phyloP scores from a whole-genome alignment of 1,140 invertebrate species.

The Diachasma alloeum region DNA sequence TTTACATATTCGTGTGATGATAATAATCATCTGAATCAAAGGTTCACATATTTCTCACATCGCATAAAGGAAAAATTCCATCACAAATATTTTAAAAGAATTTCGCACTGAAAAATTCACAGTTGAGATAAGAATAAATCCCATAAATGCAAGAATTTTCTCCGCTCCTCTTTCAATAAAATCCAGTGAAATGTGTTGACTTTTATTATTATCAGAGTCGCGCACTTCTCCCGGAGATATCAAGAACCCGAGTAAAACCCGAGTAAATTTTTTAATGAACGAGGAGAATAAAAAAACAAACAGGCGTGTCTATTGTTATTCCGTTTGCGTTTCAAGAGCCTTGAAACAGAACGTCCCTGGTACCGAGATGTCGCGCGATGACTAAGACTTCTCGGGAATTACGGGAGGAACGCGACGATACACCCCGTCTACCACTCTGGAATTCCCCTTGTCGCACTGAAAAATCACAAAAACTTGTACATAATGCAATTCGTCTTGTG shows the following conservation, averaged over 20 bases:
- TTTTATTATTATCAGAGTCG: not conserved
- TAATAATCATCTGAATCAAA: not conserved
- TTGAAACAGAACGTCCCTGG: not conserved
- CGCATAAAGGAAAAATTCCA: no score
- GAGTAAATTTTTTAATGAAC: not conserved
- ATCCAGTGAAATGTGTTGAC: not conserved
- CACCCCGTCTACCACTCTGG: slow-evolving; percentile 13
- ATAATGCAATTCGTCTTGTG: not conserved
- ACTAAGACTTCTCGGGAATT: slow-evolving; percentile 29
- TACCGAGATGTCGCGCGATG: slow-evolving; percentile 21
- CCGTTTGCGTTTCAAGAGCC: slow-evolving; percentile 6
- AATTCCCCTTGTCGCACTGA: slow-evolving; percentile 13
- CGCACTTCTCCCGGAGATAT: not conserved
- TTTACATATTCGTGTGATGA: no score
- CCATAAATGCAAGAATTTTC: not conserved
- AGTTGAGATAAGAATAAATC: not conserved
- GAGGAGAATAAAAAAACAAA: not conserved
- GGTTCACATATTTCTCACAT: not conserved
- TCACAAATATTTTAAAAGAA: not conserved
- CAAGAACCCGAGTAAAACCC: not conserved
- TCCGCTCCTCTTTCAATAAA: not conserved
- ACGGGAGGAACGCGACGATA: slow-evolving; percentile 12
- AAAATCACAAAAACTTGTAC: not conserved
- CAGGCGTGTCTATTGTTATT: not conserved
- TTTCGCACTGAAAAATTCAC: not conserved